Evolutionary conservation across 2,113 vertebrate genomes (phyloP), one percentile per base, ranked within the genome.

Genomic region (Misgurnus anguillicaudatus): DNA sequence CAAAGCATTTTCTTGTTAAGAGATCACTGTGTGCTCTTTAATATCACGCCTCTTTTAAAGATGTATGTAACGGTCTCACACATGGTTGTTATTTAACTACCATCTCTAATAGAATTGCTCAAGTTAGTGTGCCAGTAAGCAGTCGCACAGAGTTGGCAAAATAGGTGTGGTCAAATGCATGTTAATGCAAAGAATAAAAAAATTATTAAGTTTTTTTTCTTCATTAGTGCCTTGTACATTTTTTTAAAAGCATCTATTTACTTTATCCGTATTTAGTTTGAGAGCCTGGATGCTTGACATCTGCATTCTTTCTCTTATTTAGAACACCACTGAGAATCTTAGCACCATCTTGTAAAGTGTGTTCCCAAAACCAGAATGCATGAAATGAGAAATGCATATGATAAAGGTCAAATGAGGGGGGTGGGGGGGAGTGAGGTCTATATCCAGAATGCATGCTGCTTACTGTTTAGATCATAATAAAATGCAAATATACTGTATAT

Each of bases 311-410:
- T 19, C 48, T 45, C 60, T 78, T 78, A 87, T 80, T 91, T 92
- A 83, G 86, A 89, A 90, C 84, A 76, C 73, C 17, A 45, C 51
- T 87, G 90, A 14, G 13, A 81, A 89, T 90, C 92, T 86, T 83
- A 73, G 83, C 89, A 86, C 86, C 83, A 82, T 57, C 71, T 62
- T 85, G 85, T 62, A 45, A 80, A 83, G 64, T 73, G 53, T 61
- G 85, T 83, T 80, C 47, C 84, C 24, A 75, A 75, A 64, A 70
- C 36, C 66, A 80, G 58, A 87, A 77, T 67, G 62, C 47, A 38
- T 41, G 39, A 61, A 68, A 57, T 63, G 62, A 47, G 75, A 75
- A 75, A 75, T 17, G 19, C 14, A 31, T 16, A 78, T 16, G 76
- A 47, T 16, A 73, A 66, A 64, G 61, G 47, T 78, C 77, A 61